Conservation (phyloP, 1,140 invertebrate species). For the Papilio glaucus region DNA sequence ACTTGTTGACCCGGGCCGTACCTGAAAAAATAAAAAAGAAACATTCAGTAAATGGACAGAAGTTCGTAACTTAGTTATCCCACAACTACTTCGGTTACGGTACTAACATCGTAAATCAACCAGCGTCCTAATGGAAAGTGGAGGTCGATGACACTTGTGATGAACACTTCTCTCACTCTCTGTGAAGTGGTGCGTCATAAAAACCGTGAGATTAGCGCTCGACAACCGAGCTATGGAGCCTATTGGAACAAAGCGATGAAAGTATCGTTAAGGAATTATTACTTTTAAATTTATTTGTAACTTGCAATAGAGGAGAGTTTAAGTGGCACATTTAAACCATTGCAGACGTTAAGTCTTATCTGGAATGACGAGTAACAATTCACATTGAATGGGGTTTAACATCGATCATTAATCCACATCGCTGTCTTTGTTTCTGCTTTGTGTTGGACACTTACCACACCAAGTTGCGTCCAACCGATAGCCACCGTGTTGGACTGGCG, state of each 20-base stretch:
- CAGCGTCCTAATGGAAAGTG: constrained; percentile 20
- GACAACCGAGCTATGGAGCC: constrained; percentile 5
- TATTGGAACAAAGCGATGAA: neutral
- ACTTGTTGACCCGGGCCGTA: neutral
- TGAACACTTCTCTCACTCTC: constrained; percentile 4
- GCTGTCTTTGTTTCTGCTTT: too few species aligned
- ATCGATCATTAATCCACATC: too few species aligned
- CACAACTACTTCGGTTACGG: neutral
- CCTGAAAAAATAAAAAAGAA: constrained; percentile 10
- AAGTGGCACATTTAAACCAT: neutral
- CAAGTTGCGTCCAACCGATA: too few species aligned
- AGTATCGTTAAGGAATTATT: neutral
- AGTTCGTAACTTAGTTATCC: neutral
- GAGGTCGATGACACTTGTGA: constrained; percentile 12
- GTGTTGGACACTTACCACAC: too few species aligned
- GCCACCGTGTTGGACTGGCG: too few species aligned
- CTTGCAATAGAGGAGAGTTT: neutral
- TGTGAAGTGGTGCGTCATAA: constrained; percentile 21
- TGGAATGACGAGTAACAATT: too few species aligned
- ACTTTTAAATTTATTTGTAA: neutral
- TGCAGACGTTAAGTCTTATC: too few species aligned
- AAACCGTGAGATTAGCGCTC: constrained; percentile 11
- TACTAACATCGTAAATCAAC: constrained; percentile 18
- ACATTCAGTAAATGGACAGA: neutral
- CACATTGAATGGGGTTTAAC: too few species aligned